Conservation (phyloP, 2,113 vertebrate genomes). For the Microtus montanus region DNA sequence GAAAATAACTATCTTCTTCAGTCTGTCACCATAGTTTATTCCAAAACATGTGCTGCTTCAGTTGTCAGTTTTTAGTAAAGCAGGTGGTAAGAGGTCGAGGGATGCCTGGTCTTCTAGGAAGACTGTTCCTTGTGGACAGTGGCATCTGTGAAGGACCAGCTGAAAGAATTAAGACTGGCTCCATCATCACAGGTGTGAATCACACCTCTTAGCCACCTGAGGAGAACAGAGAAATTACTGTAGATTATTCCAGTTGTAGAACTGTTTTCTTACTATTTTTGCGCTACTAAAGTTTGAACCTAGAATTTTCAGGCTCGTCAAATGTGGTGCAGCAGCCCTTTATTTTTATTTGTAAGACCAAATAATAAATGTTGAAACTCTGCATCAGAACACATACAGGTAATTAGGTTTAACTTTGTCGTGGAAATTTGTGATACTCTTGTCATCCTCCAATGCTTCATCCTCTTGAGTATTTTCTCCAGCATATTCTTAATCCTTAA, state of each 20-base stretch:
- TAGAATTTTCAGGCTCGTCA: neutral
- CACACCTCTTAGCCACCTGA: neutral
- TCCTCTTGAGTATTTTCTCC: neutral
- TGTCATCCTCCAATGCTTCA: neutral
- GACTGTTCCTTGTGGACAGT: neutral
- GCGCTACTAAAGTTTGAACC: neutral
- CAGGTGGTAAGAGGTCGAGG: neutral
- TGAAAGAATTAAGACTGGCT: neutral
- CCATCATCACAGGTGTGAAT: neutral
- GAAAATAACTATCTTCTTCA: neutral
- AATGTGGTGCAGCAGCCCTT: neutral
- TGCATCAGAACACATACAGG: neutral
- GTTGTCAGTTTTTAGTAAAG: neutral
- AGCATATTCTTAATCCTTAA: neutral
- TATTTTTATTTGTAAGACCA: neutral
- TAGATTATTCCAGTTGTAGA: neutral
- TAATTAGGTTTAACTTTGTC: neutral
- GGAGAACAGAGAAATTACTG: neutral
- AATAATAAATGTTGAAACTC: neutral
- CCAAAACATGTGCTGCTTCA: neutral
- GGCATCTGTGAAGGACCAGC: neutral
- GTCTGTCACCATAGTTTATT: neutral
- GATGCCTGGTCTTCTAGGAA: neutral
- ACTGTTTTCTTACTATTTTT: neutral
- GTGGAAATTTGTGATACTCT: neutral